A percentile compares a stretch with the other conserved stretches of the same genome.
Evolutionary conservation across 2,888 invertebrate genomes (phyloP).

Genomic region (Drosophila prolongata): DNA sequence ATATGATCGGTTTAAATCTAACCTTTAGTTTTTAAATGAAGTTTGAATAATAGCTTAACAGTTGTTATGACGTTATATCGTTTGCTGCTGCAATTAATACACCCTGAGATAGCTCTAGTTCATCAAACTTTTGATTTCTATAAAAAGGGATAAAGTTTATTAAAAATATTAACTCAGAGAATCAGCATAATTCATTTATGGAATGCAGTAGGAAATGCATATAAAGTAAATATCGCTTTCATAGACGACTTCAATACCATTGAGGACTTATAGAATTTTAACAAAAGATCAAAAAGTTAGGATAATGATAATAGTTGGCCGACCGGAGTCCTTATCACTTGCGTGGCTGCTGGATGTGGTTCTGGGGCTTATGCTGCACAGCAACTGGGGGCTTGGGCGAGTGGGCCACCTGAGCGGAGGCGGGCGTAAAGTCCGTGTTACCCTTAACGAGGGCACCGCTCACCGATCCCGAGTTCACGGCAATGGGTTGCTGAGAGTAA

Average conservation of each 20-base stretch:
- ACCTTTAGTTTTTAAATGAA: too few relatives aligned
- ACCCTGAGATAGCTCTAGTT: too few relatives aligned
- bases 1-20: too few relatives aligned
- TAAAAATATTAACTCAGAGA: slow-evolving; percentile 46
- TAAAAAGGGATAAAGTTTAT: slow-evolving; percentile 48
- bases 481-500: slow-evolving; percentile 81
- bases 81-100: too few relatives aligned
- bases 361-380: slow-evolving; percentile 87
- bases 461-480: slow-evolving; percentile 90
- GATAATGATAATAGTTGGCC: slow-evolving; percentile 3
- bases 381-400: slow-evolving; percentile 90
- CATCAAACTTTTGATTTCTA: slow-evolving; percentile 5
- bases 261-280: slow-evolving; percentile 33
- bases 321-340: slow-evolving; percentile 86
- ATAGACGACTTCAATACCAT: slow-evolving; percentile 44
- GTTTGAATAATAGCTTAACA: too few relatives aligned
- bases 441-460: slow-evolving; percentile 93
- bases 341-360: slow-evolving; percentile 94
- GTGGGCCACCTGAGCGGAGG: slow-evolving; percentile 94
- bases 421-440: slow-evolving; percentile 94
- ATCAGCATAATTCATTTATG: slow-evolving; percentile 48
- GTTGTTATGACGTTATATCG: too few relatives aligned
- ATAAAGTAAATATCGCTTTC: slow-evolving; percentile 31
- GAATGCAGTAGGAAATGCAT: slow-evolving; percentile 64
- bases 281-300: slow-evolving; percentile 38